A percentile compares a stretch with the other conserved stretches of the same genome.
Evolutionary conservation across 1,140 invertebrate genomes (phyloP).

Genomic region (Olivierus martensii): DNA sequence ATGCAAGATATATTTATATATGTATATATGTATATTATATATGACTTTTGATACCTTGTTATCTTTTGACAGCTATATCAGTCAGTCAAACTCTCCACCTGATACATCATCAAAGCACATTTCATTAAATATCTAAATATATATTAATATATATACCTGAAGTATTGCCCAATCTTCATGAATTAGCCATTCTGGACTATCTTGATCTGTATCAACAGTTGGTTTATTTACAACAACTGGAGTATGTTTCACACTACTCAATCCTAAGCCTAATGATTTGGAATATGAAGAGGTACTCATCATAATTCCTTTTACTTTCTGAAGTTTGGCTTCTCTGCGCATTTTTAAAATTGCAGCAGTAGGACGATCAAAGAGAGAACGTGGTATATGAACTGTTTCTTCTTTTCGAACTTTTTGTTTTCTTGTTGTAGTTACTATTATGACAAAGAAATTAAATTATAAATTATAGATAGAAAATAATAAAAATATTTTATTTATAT

Average conservation of each 20-base stretch:
- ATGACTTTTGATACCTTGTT: too few relatives aligned
- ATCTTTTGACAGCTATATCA: too few relatives aligned
- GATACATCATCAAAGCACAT: too few relatives aligned
- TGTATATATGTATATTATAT: too few relatives aligned
- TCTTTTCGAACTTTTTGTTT: conserved; percentile 44
- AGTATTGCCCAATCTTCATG: conserved; percentile 78
- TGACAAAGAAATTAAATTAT: neutral
- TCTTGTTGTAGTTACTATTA: conserved; percentile 21
- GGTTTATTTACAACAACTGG: conserved; percentile 36
- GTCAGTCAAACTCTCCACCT: too few relatives aligned
- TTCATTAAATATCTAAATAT: too few relatives aligned
- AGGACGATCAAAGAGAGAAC: conserved; percentile 77
- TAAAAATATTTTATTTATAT: neutral
- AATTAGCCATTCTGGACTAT: conserved; percentile 67
- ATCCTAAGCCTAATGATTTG: conserved; percentile 32
- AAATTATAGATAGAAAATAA: neutral
- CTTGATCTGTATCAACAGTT: conserved; percentile 37
- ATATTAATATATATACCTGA: too few relatives aligned
- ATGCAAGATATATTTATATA: too few relatives aligned
- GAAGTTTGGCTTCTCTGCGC: conserved; percentile 55
- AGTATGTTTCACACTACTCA: conserved; percentile 10
- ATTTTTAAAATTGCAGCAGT: conserved; percentile 59
- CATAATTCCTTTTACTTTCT: conserved; percentile 41
- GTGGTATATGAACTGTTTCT: conserved; percentile 59
- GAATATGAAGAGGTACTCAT: conserved; percentile 1